Percentiles rank a stretch among this genome's conserved stretches.
These are phyloP conservation scores for Apus apus DNA, from an alignment of 2,113 vertebrate species.

Conservation along the genomic window DNA sequence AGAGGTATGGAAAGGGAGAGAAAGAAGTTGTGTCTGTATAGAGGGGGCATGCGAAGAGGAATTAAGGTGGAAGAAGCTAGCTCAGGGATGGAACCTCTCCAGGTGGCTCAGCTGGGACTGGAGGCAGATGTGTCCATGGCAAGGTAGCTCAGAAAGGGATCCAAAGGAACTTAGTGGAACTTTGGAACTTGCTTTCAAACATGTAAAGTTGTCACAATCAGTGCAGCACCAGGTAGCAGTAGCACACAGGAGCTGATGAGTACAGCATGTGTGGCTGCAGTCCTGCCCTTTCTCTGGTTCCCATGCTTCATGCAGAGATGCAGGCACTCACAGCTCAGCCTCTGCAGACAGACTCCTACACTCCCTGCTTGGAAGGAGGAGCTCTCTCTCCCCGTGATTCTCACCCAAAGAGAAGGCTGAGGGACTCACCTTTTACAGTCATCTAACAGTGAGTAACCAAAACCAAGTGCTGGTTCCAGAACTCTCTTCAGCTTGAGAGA, in stretches of 20 bases:
- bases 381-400: not conserved
- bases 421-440: not conserved
- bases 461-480: not conserved
- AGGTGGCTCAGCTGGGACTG: not conserved
- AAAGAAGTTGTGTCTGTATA: not conserved
- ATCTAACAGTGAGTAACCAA: not conserved
- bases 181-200: not conserved
- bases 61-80: not conserved
- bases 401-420: not conserved
- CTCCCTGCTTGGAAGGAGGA: not conserved
- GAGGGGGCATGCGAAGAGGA: not conserved
- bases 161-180: not conserved
- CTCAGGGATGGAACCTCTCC: not conserved
- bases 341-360: not conserved
- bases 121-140: not conserved
- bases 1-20: not conserved
- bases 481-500: not conserved
- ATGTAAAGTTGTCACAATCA: not conserved
- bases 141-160: not conserved
- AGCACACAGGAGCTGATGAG: fast-evolving
- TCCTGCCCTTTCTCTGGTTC: not conserved
- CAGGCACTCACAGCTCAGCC: too few species aligned
- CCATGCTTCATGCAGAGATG: not conserved
- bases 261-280: fast-evolving
- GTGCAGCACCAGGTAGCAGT: not conserved